Evolutionary conservation across 2,797 vertebrate species (phyloP), one percentile per base, ranked within the genome.

Genomic region (Sebastolobus alascanus): DNA sequence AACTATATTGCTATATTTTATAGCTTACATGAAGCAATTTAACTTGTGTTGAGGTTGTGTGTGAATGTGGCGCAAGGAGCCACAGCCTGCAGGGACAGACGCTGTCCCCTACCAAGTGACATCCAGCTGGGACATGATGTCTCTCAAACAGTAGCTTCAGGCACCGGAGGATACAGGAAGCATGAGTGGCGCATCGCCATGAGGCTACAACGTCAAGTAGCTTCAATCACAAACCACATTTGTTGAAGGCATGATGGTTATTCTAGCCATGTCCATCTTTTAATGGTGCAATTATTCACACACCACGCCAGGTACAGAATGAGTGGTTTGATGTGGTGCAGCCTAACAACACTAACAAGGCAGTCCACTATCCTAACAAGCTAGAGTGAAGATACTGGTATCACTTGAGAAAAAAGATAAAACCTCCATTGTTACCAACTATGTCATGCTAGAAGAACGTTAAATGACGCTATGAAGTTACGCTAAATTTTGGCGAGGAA

Each of bases 91-190:
- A 33, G 72, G 73, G 75, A 72, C 63, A 68, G 38, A 67, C 37
- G 8, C n/a, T 58, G 66, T 60, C 73, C 46, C 55, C 35, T 43
- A 61, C 43, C 37, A 64, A 67, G 66, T 71, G 69, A 75, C 73
- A 72, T 72, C 70, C 77, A 83, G 56, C 84, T 78, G 56, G 6
- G 78, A 75, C 71, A 52, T 33, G 73, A 71, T 25, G 59, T 25
- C 46, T 80, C 40, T 69, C 25, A 40, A 40, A 35, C 50, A 55
- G 43, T 5, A 13, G 31, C 60, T 20, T 46, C 40, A 22, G 54
- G 65, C 40, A 18, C 20, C 1, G 2, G 8, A 69, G 40, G 61
- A 59, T 5, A 29, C 16, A 64, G 33, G n/a, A 60, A 37, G 66
- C 43, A 33, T 14, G 52, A 66, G 35, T 71, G 63, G 38, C 5